These are phyloP conservation scores for Limosa lapponica DNA, from an alignment of 2,797 vertebrate species.

Conservation along the genomic window DNA sequence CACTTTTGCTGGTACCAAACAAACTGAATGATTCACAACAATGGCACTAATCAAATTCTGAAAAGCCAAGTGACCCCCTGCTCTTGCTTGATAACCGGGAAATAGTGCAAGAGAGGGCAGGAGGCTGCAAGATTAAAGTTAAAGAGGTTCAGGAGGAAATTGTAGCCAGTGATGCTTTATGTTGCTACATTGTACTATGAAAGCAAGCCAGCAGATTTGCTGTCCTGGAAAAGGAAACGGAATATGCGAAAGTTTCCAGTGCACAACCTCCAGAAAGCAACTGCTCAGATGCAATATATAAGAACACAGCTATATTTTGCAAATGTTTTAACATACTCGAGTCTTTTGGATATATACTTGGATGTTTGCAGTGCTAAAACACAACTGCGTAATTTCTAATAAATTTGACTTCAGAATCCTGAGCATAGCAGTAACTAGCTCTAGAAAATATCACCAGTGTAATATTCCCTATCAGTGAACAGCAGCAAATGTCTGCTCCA, in stretches of 20 bases:
- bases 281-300: not conserved
- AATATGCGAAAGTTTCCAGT: not conserved
- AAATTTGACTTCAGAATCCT: not conserved
- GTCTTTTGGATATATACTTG: not conserved
- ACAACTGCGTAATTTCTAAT: not conserved
- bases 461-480: not conserved
- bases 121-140: constrained; percentile 26
- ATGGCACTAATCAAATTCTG: constrained; percentile 8
- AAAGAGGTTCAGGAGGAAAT: constrained; percentile 20
- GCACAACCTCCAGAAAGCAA: not conserved
- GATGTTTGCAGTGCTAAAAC: not conserved
- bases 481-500: not conserved
- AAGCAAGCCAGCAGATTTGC: not conserved
- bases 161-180: not conserved
- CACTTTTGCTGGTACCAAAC: constrained; percentile 19
- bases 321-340: not conserved
- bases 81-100: constrained; percentile 14
- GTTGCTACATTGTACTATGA: not conserved
- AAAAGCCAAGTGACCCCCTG: constrained; percentile 34
- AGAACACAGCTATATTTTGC: not conserved
- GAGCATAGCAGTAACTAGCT: not conserved
- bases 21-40: constrained; percentile 31
- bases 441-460: not conserved
- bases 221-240: not conserved
- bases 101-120: not conserved